Evolutionary conservation across 2,888 invertebrate species (phyloP), one percentile per base, ranked within the genome.

Genomic region (Drosophila affinis): DNA sequence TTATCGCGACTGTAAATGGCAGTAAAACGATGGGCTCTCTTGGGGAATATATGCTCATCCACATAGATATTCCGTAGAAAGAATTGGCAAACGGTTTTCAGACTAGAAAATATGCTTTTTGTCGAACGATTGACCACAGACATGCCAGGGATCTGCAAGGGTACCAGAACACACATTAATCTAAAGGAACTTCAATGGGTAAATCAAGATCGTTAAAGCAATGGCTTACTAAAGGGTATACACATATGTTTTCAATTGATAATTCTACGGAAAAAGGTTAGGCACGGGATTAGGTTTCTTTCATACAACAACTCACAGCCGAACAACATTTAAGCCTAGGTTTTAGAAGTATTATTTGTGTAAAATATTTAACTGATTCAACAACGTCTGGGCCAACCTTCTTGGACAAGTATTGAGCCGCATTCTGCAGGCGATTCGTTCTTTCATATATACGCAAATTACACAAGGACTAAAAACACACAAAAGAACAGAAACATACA

Each of bases 1-100:
- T 97, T 97, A 90, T 98, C 98, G 80, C 97, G 94, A 76, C 96
- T 96, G 92, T 97, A 98, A 64, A 97, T 96, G 46, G 97, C 97
- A 29, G 97, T 97, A 86, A 97, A 96, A 61, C 96, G 94, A 81
- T 97, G 96, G 62, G 94, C 94, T 85, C 95, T 94, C 72, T 95
- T 94, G 0, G 97, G 97, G 91, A 98, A 97, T 83, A 94, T 93
- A 0, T 92, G 91, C 17, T 94, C 94, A 90, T 98, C 96, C 0
- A 97, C 94, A 81, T 95, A 93, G 52, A 92, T 87, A 34, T 89
- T 71, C 55, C 88, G 90, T 69, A 89, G 71, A 47, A 92, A 83
- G 72, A 88, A 90, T 62, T 82, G 77, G 76, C 86, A 89, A 62
- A 88, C 68, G 34, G 87, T 85, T 85, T 89, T 91, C 21, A 92